phyloP scores from a whole-genome alignment of 2,888 invertebrate genomes.

The Synanthedon vespiformis region DNA sequence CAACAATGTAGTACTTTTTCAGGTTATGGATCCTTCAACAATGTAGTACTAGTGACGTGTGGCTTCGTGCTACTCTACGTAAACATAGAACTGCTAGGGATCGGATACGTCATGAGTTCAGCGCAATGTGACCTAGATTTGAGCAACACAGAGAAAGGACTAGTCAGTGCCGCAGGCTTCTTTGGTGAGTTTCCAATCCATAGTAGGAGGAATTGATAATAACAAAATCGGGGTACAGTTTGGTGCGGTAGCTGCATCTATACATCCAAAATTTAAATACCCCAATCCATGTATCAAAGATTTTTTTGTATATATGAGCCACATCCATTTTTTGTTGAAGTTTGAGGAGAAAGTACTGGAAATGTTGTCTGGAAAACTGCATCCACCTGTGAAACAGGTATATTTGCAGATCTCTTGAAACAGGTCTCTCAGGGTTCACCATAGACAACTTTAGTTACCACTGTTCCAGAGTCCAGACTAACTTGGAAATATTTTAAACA shows the following conservation, averaged over 20 bases:
- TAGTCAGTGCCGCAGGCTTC: slow-evolving; percentile 74
- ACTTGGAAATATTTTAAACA: slow-evolving; percentile 16
- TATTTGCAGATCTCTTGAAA: no score
- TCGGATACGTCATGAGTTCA: slow-evolving; percentile 75
- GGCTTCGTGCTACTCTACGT: slow-evolving; percentile 76
- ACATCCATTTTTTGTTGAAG: no score
- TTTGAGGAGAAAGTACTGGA: no score
- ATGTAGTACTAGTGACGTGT: slow-evolving; percentile 70
- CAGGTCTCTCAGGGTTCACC: neutral
- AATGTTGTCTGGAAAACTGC: no score
- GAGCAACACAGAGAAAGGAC: slow-evolving; percentile 69
- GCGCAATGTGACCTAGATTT: slow-evolving; percentile 75
- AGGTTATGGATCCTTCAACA: slow-evolving; percentile 74
- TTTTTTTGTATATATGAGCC: no score
- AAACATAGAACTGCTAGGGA: slow-evolving; percentile 76
- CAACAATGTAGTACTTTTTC: no score
- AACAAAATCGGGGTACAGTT: no score
- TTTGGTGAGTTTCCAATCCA: slow-evolving; percentile 59
- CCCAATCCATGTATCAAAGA: no score
- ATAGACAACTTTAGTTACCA: neutral
- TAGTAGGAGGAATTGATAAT: no score
- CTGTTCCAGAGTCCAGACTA: neutral
- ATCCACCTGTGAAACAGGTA: no score
- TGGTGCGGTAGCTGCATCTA: no score
- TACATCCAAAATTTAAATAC: no score